Evolutionary conservation across 2,113 vertebrate species (phyloP), one percentile per base, ranked within the genome.

Genomic region (Tichodroma muraria): DNA sequence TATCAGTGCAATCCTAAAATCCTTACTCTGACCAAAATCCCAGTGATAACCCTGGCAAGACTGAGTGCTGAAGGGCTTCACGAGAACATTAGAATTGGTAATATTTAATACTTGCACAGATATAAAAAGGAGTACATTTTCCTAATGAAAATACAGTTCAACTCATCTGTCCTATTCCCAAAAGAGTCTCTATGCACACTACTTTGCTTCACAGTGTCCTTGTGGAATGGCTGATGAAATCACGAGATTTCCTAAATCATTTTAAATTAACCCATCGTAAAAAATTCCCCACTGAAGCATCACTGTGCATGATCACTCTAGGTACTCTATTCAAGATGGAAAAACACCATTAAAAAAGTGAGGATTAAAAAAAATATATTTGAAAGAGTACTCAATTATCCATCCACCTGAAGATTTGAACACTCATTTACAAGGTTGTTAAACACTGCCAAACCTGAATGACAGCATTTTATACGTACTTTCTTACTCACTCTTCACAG

Each of bases 381-480:
- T 80, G 42, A 83, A 90, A 72, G 63, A 84, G 56, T 40, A 73
- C 71, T 80, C 33, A 52, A 4, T n/a, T n/a, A n/a, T n/a, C 89
- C 69, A 80, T 78, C 88, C 88, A 90, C 65, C 85, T 65, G 49
- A 90, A 77, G 70, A 91, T 60, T 9, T 86, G 68, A 89, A 88
- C 68, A 8, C 33, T 88, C 88, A 45, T 88, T 93, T 91, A 84
- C 90, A 72, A 89, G 59, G 54, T 7, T 59, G 68, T 88, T 80
- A 71, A 95, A 91, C 44, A 91, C 82, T 66, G 79, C 79, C 88
- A 97, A 95, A 96, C 94, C 94, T 91, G 94, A 95, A 94, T 37
- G 57, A 65, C 88, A 94, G 82, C 89, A 95, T 97, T 97, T 96
- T 95, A 95, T 69, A 84, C 81, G 66, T 72, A 4, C 73, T 94